A percentile compares a stretch with the other conserved stretches of the same genome.
Conservation (phyloP, 1,140 invertebrate species). For the Anoplophora glabripennis region DNA sequence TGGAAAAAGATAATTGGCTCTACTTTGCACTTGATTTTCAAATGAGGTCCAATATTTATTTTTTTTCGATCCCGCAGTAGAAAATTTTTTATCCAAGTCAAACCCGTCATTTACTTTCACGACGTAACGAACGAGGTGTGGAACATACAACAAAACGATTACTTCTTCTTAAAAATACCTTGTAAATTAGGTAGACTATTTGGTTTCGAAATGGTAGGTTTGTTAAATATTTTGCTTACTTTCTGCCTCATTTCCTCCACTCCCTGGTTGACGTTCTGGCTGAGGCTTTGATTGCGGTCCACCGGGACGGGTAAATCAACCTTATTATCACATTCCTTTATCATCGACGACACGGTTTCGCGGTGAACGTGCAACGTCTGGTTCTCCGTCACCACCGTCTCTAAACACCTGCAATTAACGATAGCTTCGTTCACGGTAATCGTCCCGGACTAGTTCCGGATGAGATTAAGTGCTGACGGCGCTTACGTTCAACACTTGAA, state of each 20-base stretch:
- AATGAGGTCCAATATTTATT: no score
- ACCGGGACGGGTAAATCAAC: constrained; percentile 32
- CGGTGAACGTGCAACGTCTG: constrained; percentile 52
- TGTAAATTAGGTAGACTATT: constrained; percentile 39
- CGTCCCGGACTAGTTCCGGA: no score
- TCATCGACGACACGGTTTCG: constrained; percentile 53
- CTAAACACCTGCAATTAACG: constrained; percentile 48
- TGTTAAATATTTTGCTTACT: constrained; percentile 61
- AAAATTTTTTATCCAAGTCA: no score
- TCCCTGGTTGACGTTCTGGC: constrained; percentile 55
- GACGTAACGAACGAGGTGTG: no score
- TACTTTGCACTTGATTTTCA: no score
- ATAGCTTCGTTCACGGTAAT: no score
- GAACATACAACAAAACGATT: constrained; percentile 3
- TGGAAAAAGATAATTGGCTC: no score
- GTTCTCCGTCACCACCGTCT: constrained; percentile 49
- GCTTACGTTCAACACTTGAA: no score
- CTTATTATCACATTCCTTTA: constrained; percentile 55
- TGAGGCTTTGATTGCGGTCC: constrained; percentile 19
- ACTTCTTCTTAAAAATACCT: constrained; percentile 46
- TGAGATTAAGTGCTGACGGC: no score
- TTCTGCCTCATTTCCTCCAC: constrained; percentile 62
- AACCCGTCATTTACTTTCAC: no score
- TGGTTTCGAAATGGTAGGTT: constrained; percentile 39
- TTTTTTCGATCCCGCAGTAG: no score